Base-by-base conservation (phyloP, 2,797 vertebrate species). In the Poeciliopsis gracilis region DNA sequence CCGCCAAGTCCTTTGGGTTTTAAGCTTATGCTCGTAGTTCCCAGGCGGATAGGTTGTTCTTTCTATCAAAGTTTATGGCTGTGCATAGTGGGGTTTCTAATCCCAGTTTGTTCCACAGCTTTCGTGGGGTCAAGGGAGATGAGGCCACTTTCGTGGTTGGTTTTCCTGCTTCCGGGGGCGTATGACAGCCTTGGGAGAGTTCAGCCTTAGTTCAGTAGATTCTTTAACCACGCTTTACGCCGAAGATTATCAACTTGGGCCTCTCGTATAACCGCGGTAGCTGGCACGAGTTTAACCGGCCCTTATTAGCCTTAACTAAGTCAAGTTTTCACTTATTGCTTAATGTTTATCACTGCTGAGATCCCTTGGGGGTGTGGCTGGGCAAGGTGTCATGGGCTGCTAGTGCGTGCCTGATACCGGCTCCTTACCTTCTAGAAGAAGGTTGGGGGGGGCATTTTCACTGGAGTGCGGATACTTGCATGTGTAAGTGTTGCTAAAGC, bases 1-100 rank as follows among this genome's bases (percentile, higher is more conserved):
- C 87, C 86, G 84, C 76, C 88, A 93, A 87, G 88, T 94, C 93
- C 88, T 94, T 94, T 92, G 93, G 91, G 86, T 93, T 95, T 94
- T 77, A 94, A 90, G 94, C 73, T 91, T 13, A 15, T 33, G 89
- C 87, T 92, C 16, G 80, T 94, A 93, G 75, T 91, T 8, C 82
- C 88, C 87, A 0, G 90, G 91, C 76, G 77, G 41, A 67, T 47
- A 41, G 30, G 0, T 0, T 9, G 78, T 28, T 0, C 0, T 0
- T 0, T 1, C 6, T 36, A 80, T 81, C 36, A 18, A 30, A 30
- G 87, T 94, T 92, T 90, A 94, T 0, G 85, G 75, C 82, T n/a
- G 79, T 23, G 84, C 92, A 94, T 94, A 90, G 89, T 92, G 89
- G 91, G 93, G 91, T 91, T 91, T 92, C 91, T 94, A 93, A 94